Evolutionary conservation across 2,888 invertebrate genomes (phyloP).

Genomic region (Dilophus febrilis): DNA sequence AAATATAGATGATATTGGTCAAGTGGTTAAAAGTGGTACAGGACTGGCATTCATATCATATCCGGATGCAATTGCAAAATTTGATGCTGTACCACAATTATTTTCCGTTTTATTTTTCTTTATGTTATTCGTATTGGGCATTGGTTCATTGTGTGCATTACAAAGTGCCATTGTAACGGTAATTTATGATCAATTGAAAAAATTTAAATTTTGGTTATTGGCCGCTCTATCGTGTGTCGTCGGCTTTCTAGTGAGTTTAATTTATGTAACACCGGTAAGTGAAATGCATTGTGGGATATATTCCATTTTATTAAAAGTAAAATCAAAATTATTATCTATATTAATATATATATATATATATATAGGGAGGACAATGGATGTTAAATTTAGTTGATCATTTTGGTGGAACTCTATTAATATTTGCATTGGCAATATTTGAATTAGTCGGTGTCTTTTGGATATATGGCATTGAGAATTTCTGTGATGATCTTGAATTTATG

Average conservation of each 20-base stretch:
- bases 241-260: slow-evolving; percentile 46
- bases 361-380: slow-evolving; percentile 42
- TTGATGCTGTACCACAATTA: slow-evolving; percentile 53
- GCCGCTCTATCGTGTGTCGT: slow-evolving; percentile 35
- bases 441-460: slow-evolving; percentile 38
- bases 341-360: slow-evolving; percentile 6
- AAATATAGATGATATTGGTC: slow-evolving; percentile 36
- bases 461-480: slow-evolving; percentile 43
- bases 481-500: slow-evolving; percentile 64
- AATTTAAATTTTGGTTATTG: slow-evolving; percentile 39
- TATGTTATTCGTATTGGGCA: slow-evolving; percentile 63
- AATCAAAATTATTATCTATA: not conserved
- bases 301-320: not conserved
- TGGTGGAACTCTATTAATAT: slow-evolving; percentile 43
- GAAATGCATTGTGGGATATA: no score
- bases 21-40: slow-evolving; percentile 55
- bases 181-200: slow-evolving; percentile 48
- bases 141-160: slow-evolving; percentile 58
- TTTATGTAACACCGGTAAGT: slow-evolving; percentile 60
- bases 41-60: slow-evolving; percentile 71
- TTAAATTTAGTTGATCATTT: slow-evolving; percentile 40
- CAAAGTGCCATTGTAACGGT: slow-evolving; percentile 50
- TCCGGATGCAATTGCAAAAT: slow-evolving; percentile 66
- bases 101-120: slow-evolving; percentile 65
- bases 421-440: slow-evolving; percentile 39